Percentiles rank a stretch among this genome's conserved stretches.
These are phyloP conservation scores for Saguinus imperator DNA, from an alignment of 2,113 vertebrate species.

Conservation along the genomic window DNA sequence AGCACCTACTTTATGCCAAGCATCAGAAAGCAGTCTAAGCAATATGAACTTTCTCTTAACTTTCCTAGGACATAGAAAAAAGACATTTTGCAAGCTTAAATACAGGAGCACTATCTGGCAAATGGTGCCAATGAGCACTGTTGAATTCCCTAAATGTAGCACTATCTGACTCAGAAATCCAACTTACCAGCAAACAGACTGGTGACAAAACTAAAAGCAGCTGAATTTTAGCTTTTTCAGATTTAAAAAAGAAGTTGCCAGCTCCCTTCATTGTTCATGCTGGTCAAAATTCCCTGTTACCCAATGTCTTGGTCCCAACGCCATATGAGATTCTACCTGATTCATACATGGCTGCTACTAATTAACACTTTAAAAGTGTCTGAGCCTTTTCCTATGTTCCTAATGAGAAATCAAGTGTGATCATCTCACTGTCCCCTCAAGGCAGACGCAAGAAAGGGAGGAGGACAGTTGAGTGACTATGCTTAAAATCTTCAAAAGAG, in stretches of 20 bases:
- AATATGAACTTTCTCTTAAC: not conserved
- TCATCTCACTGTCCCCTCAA: not conserved
- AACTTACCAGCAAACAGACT: not conserved
- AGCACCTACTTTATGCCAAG: not conserved
- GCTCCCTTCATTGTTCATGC: not conserved
- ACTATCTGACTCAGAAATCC: not conserved
- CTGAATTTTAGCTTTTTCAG: not conserved
- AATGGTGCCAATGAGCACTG: not conserved
- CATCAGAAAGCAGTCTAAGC: not conserved
- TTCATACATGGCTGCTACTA: not conserved
- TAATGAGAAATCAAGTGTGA: constrained; percentile 47
- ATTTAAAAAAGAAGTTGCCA: not conserved
- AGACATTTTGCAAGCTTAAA: not conserved
- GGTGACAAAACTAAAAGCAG: not conserved
- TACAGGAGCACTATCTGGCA: not conserved
- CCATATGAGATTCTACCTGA: not conserved
- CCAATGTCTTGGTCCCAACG: not conserved
- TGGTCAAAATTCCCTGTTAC: not conserved
- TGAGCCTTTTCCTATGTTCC: not conserved
- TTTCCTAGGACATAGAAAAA: not conserved
- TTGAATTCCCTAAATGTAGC: not conserved
- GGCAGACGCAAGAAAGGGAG: not conserved
- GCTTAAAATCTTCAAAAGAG: constrained; percentile 53
- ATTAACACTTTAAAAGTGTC: constrained; percentile 35
- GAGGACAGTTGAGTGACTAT: not conserved